Base-by-base conservation (phyloP, 2,797 vertebrate genomes). In the Manis javanica region DNA sequence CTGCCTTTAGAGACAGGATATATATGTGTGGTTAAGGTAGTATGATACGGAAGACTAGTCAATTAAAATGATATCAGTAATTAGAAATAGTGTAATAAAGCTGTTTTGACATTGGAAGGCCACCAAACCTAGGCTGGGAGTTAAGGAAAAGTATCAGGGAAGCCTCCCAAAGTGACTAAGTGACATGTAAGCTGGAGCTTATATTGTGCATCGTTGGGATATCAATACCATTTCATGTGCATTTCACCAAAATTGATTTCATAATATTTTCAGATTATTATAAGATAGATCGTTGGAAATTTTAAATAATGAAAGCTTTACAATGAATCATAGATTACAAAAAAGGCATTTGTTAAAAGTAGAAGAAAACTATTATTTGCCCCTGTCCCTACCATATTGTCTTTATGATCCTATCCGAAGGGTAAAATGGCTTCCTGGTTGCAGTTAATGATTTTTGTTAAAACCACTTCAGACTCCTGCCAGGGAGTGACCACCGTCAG, bases 221-320 rank as follows among this genome's bases (percentile, higher is more conserved):
- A 81, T 8, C 63, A 16, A 87, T 64, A 78, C 5, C 19, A 37
- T 23, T 24, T 88, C 24, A 16, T 71, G 13, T 59, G 34, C 34
- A 53, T 90, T 87, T 91, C 87, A 49, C 46, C 91, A 90, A 95
- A 94, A 81, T 34, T 89, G 16, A 88, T 72, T 83, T 19, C 71
- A 21, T 63, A 68, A 55, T 89, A 34, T 77, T 90, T 93, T 90
- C n/a, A 96, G 26, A 61, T 37, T 57, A 51, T 87, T 57, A 53
- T 2, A 84, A 15, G 79, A 4, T 46, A 63, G 37, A 78, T 81
- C 21, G 42, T 6, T 95, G 61, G 42, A 92, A 90, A 78, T 69
- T 61, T 81, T 90, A 82, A 82, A 78, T 66, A 68, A 26, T 84
- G 61, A 94, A 90, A 89, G 12, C 6, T 63, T 71, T 72, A 71